Base-by-base conservation (phyloP, 2,888 invertebrate genomes). In the Alsophila aescularia region DNA sequence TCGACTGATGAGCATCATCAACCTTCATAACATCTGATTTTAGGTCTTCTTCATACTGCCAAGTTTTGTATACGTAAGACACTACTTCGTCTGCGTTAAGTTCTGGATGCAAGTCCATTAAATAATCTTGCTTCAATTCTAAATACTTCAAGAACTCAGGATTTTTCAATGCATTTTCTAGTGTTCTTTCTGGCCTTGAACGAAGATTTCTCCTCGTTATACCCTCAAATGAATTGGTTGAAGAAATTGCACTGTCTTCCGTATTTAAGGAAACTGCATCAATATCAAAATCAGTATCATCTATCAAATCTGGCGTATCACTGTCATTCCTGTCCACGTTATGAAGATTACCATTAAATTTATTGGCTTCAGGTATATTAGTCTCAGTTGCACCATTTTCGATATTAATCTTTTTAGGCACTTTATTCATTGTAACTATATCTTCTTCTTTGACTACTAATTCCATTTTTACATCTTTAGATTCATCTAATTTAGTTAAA, bases 71-170 rank as follows among this genome's bases (percentile, higher is more conserved):
- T 35, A 93, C 76, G 71, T 93, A 93, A 7, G 70, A 71, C 29
- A 81, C 76, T 6, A 92, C 81, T 64, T 92, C 91, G 0, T 83
- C 77, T 35, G 84, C 79, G 0, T 82, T 79, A 7, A 92, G 74
- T 36, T 92, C 82, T 0, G 93, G 92, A 70, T 93, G 84, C 60
- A 92, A 85, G 40, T 92, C 90, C 43, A 89, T 82, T 9, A 92
- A 68, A 15, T 77, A 70, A 62, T 93, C 92, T 66, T 87, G 88
- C 63, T 83, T 86, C 16, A 89, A 61, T 60, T 92, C 88, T 21
- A 90, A 71, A 72, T 92, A 93, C 62, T 91, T 81, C 10, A 91
- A 71, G 56, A 93, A 93, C 41, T 91, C 87, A 9, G 79, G 73
- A 48, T 85, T 77, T 12, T 81, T 66, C 29, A 72, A 64, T 7